These are phyloP conservation scores for Melipona quadrifasciata DNA, from an alignment of 1,140 invertebrate genomes.

Conservation along the genomic window DNA sequence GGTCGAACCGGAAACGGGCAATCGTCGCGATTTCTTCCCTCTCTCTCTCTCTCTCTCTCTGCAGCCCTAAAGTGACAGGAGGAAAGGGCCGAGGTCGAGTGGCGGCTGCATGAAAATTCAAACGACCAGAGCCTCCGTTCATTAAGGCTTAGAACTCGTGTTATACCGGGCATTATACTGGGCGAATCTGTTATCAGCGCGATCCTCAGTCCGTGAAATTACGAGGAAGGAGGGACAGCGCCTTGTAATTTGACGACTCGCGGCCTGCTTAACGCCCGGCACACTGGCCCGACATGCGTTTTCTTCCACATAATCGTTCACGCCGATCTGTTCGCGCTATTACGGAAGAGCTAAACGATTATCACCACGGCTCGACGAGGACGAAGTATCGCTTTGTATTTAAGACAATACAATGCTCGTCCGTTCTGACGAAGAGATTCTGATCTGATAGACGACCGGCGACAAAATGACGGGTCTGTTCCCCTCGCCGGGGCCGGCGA, in stretches of 20 bases:
- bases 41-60: background rate
- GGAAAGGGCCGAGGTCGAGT: conserved; percentile 3
- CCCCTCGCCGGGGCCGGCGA: background rate
- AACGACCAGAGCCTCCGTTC: conserved; percentile 11
- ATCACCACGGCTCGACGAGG: background rate
- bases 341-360: conserved; percentile 23
- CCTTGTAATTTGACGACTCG: conserved; percentile 63
- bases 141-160: conserved; percentile 26
- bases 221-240: conserved; percentile 32
- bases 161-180: background rate
- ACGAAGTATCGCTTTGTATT: background rate
- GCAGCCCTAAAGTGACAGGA: background rate
- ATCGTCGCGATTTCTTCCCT: conserved; percentile 41
- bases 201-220: conserved; percentile 60
- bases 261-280: conserved; percentile 36
- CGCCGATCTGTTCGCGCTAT: conserved; percentile 17
- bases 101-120: conserved; percentile 26
- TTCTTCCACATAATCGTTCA: conserved; percentile 36
- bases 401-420: conserved; percentile 17
- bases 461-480: conserved; percentile 51
- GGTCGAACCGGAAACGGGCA: conserved; percentile 51
- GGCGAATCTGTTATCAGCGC: conserved; percentile 32
- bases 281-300: conserved; percentile 4
- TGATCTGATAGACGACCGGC: conserved; percentile 36
- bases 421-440: background rate